Base-by-base conservation (phyloP, 2,113 vertebrate genomes). In the Psittacara wagleri region DNA sequence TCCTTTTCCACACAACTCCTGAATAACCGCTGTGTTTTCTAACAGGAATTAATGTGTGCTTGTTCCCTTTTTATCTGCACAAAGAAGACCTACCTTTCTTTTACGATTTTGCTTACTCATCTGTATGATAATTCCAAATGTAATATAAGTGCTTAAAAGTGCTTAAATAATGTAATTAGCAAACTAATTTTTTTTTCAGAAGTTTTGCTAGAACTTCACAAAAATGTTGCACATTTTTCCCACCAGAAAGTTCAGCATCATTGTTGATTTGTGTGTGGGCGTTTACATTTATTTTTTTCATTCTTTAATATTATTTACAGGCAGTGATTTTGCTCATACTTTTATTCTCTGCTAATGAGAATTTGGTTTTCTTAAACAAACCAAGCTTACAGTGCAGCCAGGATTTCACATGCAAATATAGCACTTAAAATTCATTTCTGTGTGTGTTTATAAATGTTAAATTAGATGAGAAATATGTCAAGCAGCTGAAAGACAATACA, bases 391-490 rank as follows among this genome's bases (percentile, higher is more conserved):
- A 69, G 28, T 52, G 19, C 28, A 88, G 61, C 35, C 48, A 73
- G 74, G 54, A 85, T 82, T 92, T 79, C 43, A 73, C 89, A 84
- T 75, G 75, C 63, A 88, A 92, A 92, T 85, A 48, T n/a, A 76
- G 43, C 78, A 87, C 90, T 86, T 85, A 79, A 72, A 79, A 84
- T 64, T 95, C n/a, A 52, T 91, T 86, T 64, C 33, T 70, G 7
- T 81, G n/a, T 88, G 33, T 87, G 18, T 76, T 94, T 91, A 85
- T 63, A 59, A 89, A 76, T 61, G 74, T 68, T 90, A 84, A 93
- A 95, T 95, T 91, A 94, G 15, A 57, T 92, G 89, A 92, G 48
- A 95, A 95, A 75, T 95, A 91, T 76, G 52, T 76, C 74, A 82
- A 64, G 19, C 57, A 92, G 69, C 66, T 79, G 57, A 95, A 92